Conservation (phyloP, 2,888 invertebrate genomes). For the Phortica okadai region DNA sequence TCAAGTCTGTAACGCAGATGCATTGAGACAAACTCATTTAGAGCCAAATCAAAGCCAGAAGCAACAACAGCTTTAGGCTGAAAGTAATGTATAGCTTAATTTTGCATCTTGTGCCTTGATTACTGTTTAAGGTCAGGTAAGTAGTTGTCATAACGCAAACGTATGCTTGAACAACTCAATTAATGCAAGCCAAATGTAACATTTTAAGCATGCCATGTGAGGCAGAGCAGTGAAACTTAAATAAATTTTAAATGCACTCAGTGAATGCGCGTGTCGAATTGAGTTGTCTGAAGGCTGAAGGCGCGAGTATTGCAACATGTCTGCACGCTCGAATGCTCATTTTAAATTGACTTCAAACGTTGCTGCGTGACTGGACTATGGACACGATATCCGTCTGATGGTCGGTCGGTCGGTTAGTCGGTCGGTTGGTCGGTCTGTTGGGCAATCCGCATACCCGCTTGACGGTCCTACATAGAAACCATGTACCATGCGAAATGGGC, state of each 20-base stretch:
- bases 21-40: neutral
- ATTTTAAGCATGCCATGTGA: neutral
- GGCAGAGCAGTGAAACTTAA: slow-evolving; percentile 14
- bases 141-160: too few species aligned
- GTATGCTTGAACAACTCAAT: neutral
- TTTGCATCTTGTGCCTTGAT: too few species aligned
- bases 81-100: too few species aligned
- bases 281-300: slow-evolving; percentile 1
- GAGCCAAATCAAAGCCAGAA: neutral
- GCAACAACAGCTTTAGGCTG: too few species aligned
- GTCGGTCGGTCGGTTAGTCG: neutral
- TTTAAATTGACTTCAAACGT: slow-evolving; percentile 71
- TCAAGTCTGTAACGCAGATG: slow-evolving; percentile 30
- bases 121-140: too few species aligned
- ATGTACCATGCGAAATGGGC: neutral
- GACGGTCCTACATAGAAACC: neutral
- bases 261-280: neutral
- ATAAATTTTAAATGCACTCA: slow-evolving; percentile 19
- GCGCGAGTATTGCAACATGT: slow-evolving; percentile 52
- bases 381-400: slow-evolving; percentile 47
- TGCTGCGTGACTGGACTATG: slow-evolving; percentile 67
- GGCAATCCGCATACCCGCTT: neutral
- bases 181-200: neutral
- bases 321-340: slow-evolving; percentile 70
- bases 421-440: neutral